These are phyloP conservation scores for Drosophila tsacasi DNA, from an alignment of 1,140 invertebrate genomes.

Conservation along the genomic window DNA sequence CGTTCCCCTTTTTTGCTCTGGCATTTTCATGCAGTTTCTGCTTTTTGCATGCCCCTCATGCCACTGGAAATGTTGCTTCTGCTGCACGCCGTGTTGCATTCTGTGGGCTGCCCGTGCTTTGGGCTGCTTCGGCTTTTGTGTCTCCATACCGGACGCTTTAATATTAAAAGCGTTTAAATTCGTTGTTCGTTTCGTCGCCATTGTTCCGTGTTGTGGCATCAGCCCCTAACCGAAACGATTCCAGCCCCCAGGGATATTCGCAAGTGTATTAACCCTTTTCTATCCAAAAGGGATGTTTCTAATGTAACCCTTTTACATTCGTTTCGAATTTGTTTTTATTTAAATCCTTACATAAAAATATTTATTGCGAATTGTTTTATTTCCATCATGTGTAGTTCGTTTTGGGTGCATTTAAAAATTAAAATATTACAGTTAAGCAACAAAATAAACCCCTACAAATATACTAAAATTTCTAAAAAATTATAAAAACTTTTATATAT, in stretches of 20 bases:
- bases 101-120: constrained; percentile 38
- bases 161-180: constrained; percentile 81
- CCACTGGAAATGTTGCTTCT: constrained; percentile 40
- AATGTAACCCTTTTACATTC: background rate
- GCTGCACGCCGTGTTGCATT: constrained; percentile 71
- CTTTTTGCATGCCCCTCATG: constrained; percentile 64
- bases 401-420: background rate
- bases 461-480: background rate
- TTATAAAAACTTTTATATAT: no score
- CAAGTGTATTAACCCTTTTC: constrained; percentile 12
- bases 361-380: background rate
- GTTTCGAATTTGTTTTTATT: background rate
- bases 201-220: constrained; percentile 56
- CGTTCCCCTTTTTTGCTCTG: constrained; percentile 13
- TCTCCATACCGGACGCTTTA: constrained; percentile 68
- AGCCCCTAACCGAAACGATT: constrained; percentile 6
- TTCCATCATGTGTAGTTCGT: background rate
- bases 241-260: constrained; percentile 6
- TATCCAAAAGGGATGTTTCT: background rate
- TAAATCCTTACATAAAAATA: background rate
- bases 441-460: no score
- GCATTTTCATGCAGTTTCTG: constrained; percentile 56
- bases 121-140: constrained; percentile 36
- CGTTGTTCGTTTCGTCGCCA: constrained; percentile 70
- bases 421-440: background rate